Evolutionary conservation across 2,797 vertebrate species (phyloP), one percentile per base, ranked within the genome.

Genomic region (Coregonus ussuriensis): DNA sequence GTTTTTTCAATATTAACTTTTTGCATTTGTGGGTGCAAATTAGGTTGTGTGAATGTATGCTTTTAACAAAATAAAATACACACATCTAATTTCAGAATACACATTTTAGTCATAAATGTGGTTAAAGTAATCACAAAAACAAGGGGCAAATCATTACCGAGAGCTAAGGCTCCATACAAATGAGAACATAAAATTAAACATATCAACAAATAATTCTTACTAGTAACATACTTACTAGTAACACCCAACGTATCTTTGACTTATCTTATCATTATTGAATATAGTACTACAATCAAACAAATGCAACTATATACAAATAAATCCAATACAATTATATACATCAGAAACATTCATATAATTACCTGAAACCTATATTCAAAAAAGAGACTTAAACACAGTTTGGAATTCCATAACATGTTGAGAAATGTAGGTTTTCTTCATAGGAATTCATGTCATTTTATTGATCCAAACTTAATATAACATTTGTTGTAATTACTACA

Each of bases 71-170:
- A 63, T 21, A 29, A 29, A 25, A 29, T 62, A 9, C 59, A 63
- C 59, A 25, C 59, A 25, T 47, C 41, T 47, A 9, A 63, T 63
- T 25, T 63, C 21, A 6, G 6, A 63, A 25, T 25, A n/a, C 11
- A 7, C 11, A 25, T 21, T 63, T 63, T 63, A 63, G 21, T 25
- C 59, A 63, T 11, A 7, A 63, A 25, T 63, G 59, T 1, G 11
- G 21, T 63, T 63, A 21, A 63, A 29, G 59, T n/a, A 63, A 63
- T 63, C 59, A 63, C 59, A 63, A 63, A 47, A 63, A 62, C 59
- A 29, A 63, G 59, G n/a, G 59, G 18, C 59, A 62, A 21, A 62
- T 7, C n/a, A 25, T 21, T 63, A 25, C 18, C 6, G 6, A n/a
- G n/a, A 62, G 18, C 16, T n/a, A 62, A 59, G 59, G 59, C 21